Base-by-base conservation (phyloP, 1,140 invertebrate species). In the Lerema accius region DNA sequence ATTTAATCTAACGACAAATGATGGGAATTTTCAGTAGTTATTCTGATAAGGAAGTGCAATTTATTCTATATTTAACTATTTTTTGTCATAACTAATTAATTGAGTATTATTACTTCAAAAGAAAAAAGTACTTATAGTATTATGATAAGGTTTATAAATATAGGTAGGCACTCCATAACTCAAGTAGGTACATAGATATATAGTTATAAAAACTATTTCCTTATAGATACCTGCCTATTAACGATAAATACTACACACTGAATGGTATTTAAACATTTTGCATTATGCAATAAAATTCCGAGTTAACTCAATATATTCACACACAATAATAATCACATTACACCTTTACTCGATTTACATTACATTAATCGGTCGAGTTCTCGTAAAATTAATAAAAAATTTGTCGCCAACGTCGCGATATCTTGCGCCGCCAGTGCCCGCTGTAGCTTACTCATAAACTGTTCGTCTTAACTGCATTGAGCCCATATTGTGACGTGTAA, bases 401-500 rank as follows among this genome's bases (percentile, higher is more conserved):
- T 76, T 67, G 62, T 61, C 63, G 43, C 66, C 15, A 69, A 60
- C 63, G 62, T 60, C 63, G 51, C 64, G 19, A 69, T 65, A 58
- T 58, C 69, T 16, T 39, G 43, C 63, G 58, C 37, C 55, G 65
- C 55, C 64, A 42, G 71, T 71, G 69, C 40, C 68, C 69, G 67
- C 42, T 61, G 65, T 15, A 62, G 59, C 67, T 67, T 71, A 76
- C 71, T 82, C 82, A 73, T 88, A 89, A 89, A 89, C 58, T 67
- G 70, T 67, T 69, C 65, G 64, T 75, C 63, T 87, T 76, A 60
- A 90, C 67, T 79, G 77, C 80, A 69, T 65, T 63, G 69, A 43
- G 51, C 65, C 69, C 67, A 66, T 72, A 72, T 67, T 77, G 77
- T 75, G 83, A 89, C 84, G 80, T 82, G 76, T 80, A 77, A 78